These are phyloP conservation scores for Virgularia gustaviana DNA, from an alignment of 92 coral and sea anemone species.

Conservation along the genomic window DNA sequence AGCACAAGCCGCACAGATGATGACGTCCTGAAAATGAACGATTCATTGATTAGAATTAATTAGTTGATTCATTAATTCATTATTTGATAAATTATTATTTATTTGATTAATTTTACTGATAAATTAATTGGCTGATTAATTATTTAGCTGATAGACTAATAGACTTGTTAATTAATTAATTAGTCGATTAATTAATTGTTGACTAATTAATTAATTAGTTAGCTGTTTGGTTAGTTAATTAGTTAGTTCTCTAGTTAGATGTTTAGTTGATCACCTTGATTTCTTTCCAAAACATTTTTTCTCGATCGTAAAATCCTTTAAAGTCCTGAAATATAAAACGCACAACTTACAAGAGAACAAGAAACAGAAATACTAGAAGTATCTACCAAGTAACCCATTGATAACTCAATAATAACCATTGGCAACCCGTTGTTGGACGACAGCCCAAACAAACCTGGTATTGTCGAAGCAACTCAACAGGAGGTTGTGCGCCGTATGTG, in stretches of 20 bases:
- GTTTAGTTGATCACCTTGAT: too few species aligned
- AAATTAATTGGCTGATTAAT: too few species aligned
- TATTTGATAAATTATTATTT: too few species aligned
- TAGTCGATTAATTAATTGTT: too few species aligned
- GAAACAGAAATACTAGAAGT: background rate
- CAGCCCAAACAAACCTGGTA: conserved; percentile 68
- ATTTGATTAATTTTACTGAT: too few species aligned
- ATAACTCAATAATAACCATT: background rate
- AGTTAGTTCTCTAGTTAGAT: too few species aligned
- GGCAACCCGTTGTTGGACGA: background rate
- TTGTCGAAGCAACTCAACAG: conserved; percentile 86
- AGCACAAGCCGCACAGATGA: conserved; percentile 98
- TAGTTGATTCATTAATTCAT: too few species aligned
- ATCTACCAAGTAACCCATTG: background rate
- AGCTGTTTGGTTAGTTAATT: too few species aligned
- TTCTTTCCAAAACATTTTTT: conserved; percentile 96
- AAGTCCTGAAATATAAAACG: conserved; percentile 61
- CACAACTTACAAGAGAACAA: too few species aligned
- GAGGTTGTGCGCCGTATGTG: conserved; percentile 99
- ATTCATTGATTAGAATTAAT: background rate
- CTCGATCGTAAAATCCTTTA: conserved; percentile 89
- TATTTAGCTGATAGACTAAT: conserved; percentile 4
- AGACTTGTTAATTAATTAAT: too few species aligned
- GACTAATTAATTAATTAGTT: too few species aligned
- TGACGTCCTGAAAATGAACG: conserved; percentile 94